Conservation (phyloP, 2,797 vertebrate species). For the Podarcis siculus region DNA sequence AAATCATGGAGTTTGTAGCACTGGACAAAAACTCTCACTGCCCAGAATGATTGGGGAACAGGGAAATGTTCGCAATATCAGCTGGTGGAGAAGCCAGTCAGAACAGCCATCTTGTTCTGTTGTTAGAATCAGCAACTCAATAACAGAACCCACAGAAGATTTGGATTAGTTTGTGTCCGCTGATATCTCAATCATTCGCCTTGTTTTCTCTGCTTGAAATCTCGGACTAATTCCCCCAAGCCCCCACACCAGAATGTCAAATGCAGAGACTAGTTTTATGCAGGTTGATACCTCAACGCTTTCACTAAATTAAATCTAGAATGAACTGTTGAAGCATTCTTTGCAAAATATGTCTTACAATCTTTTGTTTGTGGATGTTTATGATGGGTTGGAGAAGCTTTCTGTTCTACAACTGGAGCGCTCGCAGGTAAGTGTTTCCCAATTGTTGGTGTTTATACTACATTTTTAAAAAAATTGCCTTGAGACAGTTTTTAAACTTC, state of each 20-base stretch:
- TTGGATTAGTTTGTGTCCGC: conserved; percentile 58
- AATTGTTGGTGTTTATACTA: too few relatives aligned
- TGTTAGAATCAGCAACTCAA: conserved; percentile 69
- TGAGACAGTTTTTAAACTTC: too few relatives aligned
- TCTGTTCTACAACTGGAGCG: too few relatives aligned
- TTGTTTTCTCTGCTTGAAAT: background rate
- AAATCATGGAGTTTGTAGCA: conserved; percentile 80
- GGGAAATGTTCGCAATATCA: conserved; percentile 69
- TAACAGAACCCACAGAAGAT: conserved; percentile 71
- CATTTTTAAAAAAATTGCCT: too few relatives aligned
- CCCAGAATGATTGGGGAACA: conserved; percentile 67
- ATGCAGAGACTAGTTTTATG: background rate
- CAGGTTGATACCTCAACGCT: background rate
- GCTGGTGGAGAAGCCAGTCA: conserved; percentile 50
- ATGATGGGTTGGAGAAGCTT: too few relatives aligned
- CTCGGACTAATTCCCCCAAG: conserved; percentile 22
- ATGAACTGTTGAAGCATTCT: background rate
- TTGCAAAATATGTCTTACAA: background rate
- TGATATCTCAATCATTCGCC: conserved; percentile 77
- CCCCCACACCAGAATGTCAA: background rate
- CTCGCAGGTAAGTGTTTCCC: too few relatives aligned
- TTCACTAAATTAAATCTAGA: background rate
- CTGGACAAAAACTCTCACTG: conserved; percentile 74
- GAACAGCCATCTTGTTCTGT: conserved; percentile 51
- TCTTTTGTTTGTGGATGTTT: background rate